phyloP scores from a whole-genome alignment of 2,113 vertebrate genomes.

The Silurus asotus region DNA sequence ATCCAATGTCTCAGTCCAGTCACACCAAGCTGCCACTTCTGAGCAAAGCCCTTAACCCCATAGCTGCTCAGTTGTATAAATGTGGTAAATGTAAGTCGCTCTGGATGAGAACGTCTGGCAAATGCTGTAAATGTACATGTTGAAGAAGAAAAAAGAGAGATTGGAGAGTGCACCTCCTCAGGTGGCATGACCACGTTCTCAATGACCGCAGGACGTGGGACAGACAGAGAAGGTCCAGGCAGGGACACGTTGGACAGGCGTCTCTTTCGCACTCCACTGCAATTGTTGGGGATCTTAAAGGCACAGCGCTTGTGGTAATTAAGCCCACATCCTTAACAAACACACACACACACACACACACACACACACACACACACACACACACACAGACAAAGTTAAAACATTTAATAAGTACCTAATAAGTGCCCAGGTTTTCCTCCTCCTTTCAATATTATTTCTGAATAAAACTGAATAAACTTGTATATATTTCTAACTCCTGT shows the following conservation, averaged over 20 bases:
- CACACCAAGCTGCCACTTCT: no score
- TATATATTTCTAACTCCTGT: neutral
- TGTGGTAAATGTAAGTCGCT: no score
- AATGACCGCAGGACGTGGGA: conserved; percentile 79
- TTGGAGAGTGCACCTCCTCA: conserved; percentile 79
- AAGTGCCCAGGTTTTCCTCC: neutral
- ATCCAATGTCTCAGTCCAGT: no score
- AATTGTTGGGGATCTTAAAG: conserved; percentile 99
- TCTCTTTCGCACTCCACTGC: conserved; percentile 91
- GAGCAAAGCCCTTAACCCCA: no score
- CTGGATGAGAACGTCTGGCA: no score
- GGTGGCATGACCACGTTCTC: conserved; percentile 75
- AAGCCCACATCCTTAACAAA: conserved; percentile 86
- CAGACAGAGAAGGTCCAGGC: conserved; percentile 85
- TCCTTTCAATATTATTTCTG: neutral
- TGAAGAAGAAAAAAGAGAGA: neutral
- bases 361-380: neutral
- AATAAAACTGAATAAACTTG: neutral
- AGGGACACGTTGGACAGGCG: conserved; percentile 91
- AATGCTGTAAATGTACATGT: no score
- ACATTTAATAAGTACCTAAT: neutral
- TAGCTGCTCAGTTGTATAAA: no score
- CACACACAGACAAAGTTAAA: neutral
- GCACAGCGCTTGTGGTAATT: conserved; percentile 98
- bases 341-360: conserved; percentile 2